phyloP scores from a whole-genome alignment of 2,797 vertebrate species.

The Chromobotia macracanthus region DNA sequence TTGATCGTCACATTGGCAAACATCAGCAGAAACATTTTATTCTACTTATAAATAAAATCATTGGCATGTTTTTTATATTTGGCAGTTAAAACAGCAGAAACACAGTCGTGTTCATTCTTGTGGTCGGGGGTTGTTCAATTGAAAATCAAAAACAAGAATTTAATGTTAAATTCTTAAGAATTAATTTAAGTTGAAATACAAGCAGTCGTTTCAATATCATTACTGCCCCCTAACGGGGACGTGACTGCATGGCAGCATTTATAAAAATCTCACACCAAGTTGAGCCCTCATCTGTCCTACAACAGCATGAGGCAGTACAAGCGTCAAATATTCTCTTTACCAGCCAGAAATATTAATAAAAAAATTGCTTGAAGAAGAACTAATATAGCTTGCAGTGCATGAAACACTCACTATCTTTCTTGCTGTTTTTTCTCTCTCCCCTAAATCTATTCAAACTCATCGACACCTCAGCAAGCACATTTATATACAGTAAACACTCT shows the following conservation, averaged over 20 bases:
- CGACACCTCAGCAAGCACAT: constrained; percentile 21
- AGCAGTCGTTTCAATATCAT: constrained; percentile 48
- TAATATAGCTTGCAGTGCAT: constrained; percentile 22
- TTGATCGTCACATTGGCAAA: constrained; percentile 37
- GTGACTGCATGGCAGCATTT: constrained; percentile 53
- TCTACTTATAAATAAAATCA: not conserved
- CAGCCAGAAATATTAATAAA: not conserved
- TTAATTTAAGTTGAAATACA: no score
- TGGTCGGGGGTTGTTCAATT: constrained; percentile 19
- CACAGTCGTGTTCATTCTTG: not conserved
- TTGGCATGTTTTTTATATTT: constrained; percentile 23
- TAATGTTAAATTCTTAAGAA: no score
- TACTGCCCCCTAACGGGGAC: constrained; percentile 45
- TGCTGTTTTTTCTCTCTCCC: constrained; percentile 1
- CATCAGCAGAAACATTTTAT: not conserved
- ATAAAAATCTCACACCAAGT: constrained; percentile 55
- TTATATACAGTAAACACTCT: constrained; percentile 57
- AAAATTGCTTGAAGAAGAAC: constrained; percentile 34
- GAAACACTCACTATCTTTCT: constrained; percentile 12
- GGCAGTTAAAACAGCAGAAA: constrained; percentile 18
- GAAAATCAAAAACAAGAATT: not conserved
- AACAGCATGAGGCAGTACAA: not conserved
- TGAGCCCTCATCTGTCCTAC: constrained; percentile 12
- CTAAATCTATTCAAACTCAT: not conserved
- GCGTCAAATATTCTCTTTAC: not conserved